Evolutionary conservation across 2,888 invertebrate species (phyloP).

Genomic region (Lycia hirtaria): DNA sequence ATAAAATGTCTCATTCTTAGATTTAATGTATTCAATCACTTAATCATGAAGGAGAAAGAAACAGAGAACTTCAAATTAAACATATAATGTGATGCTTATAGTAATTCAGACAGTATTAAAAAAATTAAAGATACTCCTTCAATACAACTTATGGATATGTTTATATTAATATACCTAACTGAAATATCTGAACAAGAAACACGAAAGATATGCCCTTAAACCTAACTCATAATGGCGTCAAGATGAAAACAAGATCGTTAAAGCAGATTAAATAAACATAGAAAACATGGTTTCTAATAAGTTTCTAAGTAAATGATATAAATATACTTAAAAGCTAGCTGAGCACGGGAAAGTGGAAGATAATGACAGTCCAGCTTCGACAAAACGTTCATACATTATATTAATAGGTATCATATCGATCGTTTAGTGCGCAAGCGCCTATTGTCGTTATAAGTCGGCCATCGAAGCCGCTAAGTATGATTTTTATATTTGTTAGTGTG

Average conservation of each 20-base stretch:
- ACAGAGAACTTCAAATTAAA: no score
- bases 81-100: no score
- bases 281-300: neutral
- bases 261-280: neutral
- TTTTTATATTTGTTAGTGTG: constrained; percentile 74
- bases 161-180: neutral
- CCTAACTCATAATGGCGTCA: neutral
- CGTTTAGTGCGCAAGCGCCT: constrained; percentile 46
- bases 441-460: constrained; percentile 53
- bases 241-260: neutral
- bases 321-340: constrained; percentile 1
- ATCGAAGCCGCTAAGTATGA: constrained; percentile 68
- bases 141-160: neutral
- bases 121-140: neutral
- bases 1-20: no score
- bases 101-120: no score
- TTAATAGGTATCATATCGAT: constrained; percentile 48
- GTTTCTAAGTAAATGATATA: neutral
- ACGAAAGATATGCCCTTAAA: neutral
- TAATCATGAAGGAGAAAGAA: no score
- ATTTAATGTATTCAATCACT: no score
- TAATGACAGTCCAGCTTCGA: constrained; percentile 17
- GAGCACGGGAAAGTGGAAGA: constrained; percentile 20
- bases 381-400: constrained; percentile 41
- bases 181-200: neutral